These are phyloP conservation scores for Diadema setosum DNA, from an alignment of 35 echinoderm and acorn worm genomes.

Conservation along the genomic window DNA sequence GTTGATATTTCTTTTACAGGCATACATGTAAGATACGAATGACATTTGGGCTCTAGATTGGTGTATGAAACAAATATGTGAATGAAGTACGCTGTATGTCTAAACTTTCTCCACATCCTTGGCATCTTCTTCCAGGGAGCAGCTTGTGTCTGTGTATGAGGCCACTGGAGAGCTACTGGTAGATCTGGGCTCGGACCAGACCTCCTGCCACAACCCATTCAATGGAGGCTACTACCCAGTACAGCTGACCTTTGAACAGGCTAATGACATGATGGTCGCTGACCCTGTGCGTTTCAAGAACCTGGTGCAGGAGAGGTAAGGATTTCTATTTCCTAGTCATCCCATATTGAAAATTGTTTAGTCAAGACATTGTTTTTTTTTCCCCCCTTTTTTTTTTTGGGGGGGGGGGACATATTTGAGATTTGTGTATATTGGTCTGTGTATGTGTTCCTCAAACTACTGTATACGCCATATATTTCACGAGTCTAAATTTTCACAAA, in stretches of 20 bases:
- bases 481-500: too few relatives aligned
- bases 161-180: constrained; percentile 82
- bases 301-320: constrained; percentile 87
- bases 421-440: too few relatives aligned
- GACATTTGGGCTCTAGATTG: too few relatives aligned
- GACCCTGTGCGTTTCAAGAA: constrained; percentile 74
- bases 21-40: too few relatives aligned
- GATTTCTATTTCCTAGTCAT: not conserved
- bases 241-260: constrained; percentile 85
- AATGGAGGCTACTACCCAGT: constrained; percentile 97
- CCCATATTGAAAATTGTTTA: not conserved
- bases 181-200: constrained; percentile 94
- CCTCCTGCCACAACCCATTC: constrained; percentile 96
- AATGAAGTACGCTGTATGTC: too few relatives aligned
- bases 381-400: not conserved
- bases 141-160: constrained; percentile 68
- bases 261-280: constrained; percentile 71
- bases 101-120: too few relatives aligned
- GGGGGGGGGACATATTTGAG: too few relatives aligned
- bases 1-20: too few relatives aligned
- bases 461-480: too few relatives aligned
- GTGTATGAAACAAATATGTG: too few relatives aligned
- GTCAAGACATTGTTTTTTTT: not conserved
- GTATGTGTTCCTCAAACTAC: too few relatives aligned
- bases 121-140: constrained; percentile 69